Evolutionary conservation across 1,140 invertebrate species (phyloP).

Genomic region (Aphaenogaster floridana): DNA sequence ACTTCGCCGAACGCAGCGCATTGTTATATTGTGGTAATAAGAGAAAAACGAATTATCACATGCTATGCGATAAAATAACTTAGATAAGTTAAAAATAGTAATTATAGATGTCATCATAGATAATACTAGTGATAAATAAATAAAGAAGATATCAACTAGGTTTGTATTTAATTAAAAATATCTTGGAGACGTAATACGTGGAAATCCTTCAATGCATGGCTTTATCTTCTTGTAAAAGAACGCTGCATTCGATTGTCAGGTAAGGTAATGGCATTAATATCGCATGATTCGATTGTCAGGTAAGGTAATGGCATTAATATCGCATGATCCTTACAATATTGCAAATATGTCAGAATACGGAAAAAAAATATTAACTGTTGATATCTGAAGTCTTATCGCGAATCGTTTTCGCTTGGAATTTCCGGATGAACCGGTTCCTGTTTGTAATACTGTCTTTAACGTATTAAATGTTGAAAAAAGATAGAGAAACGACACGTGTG

Average conservation of each 20-base stretch:
- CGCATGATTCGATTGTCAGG: too few relatives aligned
- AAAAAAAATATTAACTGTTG: not conserved
- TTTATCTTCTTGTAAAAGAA: not conserved
- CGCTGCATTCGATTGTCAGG: not conserved
- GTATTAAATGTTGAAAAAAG: not conserved
- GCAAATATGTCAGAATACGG: not conserved
- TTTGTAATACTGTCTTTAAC: constrained; percentile 20
- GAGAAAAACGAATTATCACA: not conserved
- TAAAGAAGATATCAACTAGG: not conserved
- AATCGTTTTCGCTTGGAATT: not conserved
- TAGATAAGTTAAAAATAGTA: not conserved
- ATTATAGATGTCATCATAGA: not conserved
- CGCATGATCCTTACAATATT: not conserved
- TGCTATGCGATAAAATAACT: not conserved
- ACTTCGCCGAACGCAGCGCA: not conserved
- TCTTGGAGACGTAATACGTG: not conserved
- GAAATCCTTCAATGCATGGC: not conserved
- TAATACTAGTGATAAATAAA: constrained; percentile 26
- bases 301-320: constrained; percentile 28
- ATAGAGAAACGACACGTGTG: not conserved
- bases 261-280: constrained; percentile 28
- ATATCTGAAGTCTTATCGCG: constrained; percentile 20
- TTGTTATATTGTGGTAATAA: not conserved
- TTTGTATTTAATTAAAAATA: constrained; percentile 6
- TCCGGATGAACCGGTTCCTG: constrained; percentile 26